phyloP scores from a whole-genome alignment of 2,888 invertebrate species.

The Diaphora mendica region DNA sequence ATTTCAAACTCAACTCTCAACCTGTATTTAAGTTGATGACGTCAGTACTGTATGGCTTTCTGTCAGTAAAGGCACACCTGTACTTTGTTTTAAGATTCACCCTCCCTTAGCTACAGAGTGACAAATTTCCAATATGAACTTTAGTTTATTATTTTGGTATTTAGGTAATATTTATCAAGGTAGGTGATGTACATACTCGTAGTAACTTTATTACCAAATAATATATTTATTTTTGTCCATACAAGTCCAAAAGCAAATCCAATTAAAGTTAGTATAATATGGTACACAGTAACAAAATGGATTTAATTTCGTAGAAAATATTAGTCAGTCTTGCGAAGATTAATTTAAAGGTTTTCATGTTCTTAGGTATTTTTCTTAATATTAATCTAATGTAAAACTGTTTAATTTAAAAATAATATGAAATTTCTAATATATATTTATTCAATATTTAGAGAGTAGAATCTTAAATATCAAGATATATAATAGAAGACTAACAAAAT shows the following conservation, averaged over 20 bases:
- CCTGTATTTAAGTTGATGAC: conserved; percentile 32
- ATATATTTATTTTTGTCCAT: neutral
- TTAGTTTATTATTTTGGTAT: neutral
- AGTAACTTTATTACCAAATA: neutral
- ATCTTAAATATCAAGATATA: neutral
- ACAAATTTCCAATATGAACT: conserved; percentile 18
- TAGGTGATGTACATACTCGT: neutral
- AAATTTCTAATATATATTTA: too few relatives aligned
- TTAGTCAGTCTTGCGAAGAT: neutral
- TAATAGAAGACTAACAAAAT: too few relatives aligned
- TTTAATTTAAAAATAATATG: too few relatives aligned
- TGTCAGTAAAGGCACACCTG: conserved; percentile 16
- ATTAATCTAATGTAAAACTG: neutral
- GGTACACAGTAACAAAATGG: neutral
- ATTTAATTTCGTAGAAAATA: neutral
- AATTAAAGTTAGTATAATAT: neutral
- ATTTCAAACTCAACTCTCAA: neutral
- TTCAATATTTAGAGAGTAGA: neutral
- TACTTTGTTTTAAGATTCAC: conserved; percentile 25
- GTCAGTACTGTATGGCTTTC: conserved; percentile 26
- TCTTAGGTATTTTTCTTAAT: too few relatives aligned
- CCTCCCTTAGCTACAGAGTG: conserved; percentile 7
- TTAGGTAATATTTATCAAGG: too few relatives aligned
- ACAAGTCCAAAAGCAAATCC: neutral
- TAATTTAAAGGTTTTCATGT: neutral